These are phyloP conservation scores for Aromia moschata DNA, from an alignment of 2,888 invertebrate genomes.

Conservation along the genomic window DNA sequence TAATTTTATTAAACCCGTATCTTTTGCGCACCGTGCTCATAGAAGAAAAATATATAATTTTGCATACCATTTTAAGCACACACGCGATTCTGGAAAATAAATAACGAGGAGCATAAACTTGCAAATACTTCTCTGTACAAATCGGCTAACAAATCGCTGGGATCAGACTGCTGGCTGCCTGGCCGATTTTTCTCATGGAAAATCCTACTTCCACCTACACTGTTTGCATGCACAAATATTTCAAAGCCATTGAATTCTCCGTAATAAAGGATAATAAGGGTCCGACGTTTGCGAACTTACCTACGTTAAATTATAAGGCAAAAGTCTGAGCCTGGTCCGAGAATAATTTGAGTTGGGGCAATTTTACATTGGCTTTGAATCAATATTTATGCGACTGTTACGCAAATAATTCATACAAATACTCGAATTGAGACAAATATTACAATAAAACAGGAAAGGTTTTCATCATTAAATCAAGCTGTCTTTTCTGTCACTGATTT, in stretches of 20 bases:
- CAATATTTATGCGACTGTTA: no score
- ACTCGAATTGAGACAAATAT: no score
- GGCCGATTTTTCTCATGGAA: slow-evolving; percentile 22
- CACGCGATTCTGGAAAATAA: slow-evolving; percentile 13
- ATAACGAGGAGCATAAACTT: slow-evolving; percentile 24
- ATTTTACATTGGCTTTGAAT: no score
- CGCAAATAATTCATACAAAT: no score
- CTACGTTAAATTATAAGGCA: slow-evolving; percentile 5
- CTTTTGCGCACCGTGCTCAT: no score
- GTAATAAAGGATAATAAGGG: slow-evolving; percentile 32
- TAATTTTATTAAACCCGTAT: no score
- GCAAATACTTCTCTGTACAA: slow-evolving; percentile 25
- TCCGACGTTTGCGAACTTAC: slow-evolving; percentile 21
- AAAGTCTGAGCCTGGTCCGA: no score
- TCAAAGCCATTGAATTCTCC: slow-evolving; percentile 29
- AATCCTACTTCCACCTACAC: slow-evolving; percentile 21
- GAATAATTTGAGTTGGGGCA: slow-evolving; percentile 7
- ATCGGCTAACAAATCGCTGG: slow-evolving; percentile 24
- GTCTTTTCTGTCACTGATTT: no score
- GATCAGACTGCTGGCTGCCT: slow-evolving; percentile 22
- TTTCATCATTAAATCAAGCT: no score
- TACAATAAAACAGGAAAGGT: no score
- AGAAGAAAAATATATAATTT: not conserved
- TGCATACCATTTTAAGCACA: not conserved
- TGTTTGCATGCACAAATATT: slow-evolving; percentile 29